A percentile compares a stretch with the other conserved stretches of the same genome.
phyloP scores from a whole-genome alignment of 1,140 invertebrate genomes.

The Antheraea mylitta region DNA sequence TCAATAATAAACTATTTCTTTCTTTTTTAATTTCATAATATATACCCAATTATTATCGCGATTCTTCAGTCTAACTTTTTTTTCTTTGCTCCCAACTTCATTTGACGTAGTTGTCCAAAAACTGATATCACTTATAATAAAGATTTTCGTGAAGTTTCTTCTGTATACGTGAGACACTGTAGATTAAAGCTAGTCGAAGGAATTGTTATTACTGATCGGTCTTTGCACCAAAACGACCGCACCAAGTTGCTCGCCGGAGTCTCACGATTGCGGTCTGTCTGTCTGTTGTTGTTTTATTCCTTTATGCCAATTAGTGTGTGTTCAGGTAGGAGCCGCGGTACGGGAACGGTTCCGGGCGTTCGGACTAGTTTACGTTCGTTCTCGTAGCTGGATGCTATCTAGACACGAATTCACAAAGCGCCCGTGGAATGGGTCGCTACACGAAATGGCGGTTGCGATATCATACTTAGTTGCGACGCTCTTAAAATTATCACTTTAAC shows the following conservation, averaged over 20 bases:
- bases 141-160: no score
- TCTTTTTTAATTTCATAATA: no score
- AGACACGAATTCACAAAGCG: background rate
- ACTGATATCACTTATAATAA: no score
- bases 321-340: background rate
- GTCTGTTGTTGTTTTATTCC: background rate
- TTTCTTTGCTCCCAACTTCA: no score
- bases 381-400: background rate
- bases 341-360: background rate
- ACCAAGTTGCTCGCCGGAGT: background rate
- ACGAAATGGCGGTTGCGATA: background rate
- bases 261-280: background rate
- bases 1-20: no score
- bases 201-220: background rate
- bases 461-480: no score
- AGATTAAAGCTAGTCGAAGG: background rate
- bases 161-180: background rate
- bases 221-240: background rate
- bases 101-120: no score
- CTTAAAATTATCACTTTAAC: no score
- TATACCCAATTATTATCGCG: no score
- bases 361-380: background rate
- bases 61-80: no score
- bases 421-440: background rate
- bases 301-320: conserved; percentile 4